A percentile compares a stretch with the other conserved stretches of the same genome.
These are phyloP conservation scores for Amitus sp. DNA, from an alignment of 2,888 invertebrate species.

Conservation along the genomic window DNA sequence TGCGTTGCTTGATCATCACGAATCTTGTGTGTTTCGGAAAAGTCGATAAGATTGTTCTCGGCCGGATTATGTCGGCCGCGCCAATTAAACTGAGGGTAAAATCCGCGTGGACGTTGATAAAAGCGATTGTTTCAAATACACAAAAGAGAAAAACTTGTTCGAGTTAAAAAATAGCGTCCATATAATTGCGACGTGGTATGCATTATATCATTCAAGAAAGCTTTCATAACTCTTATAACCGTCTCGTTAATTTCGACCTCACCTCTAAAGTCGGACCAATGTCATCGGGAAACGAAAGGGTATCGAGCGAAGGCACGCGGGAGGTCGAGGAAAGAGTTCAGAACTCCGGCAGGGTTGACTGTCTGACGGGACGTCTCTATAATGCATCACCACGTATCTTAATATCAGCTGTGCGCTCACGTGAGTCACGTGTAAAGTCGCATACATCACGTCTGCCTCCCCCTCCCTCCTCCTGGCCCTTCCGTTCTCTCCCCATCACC, in stretches of 20 bases:
- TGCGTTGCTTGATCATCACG: constrained; percentile 15
- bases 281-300: constrained; percentile 21
- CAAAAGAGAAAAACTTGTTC: too few relatives aligned
- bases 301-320: constrained; percentile 21
- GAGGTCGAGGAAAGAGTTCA: constrained; percentile 24
- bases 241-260: constrained; percentile 37
- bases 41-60: too few relatives aligned
- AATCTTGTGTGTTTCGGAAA: neutral
- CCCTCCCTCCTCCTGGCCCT: constrained; percentile 31
- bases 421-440: constrained; percentile 53
- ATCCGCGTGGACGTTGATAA: too few relatives aligned
- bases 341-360: constrained; percentile 8
- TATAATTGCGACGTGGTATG: too few relatives aligned
- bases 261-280: constrained; percentile 39
- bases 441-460: constrained; percentile 49
- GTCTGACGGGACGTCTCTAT: constrained; percentile 48
- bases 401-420: constrained; percentile 41
- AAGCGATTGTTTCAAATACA: too few relatives aligned
- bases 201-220: too few relatives aligned
- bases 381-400: constrained; percentile 46
- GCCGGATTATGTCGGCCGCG: too few relatives aligned
- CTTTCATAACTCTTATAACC: constrained; percentile 2
- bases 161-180: too few relatives aligned
- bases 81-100: too few relatives aligned
- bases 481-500: constrained; percentile 22